Evolutionary conservation across 2,888 invertebrate genomes (phyloP), one percentile per base, ranked within the genome.

Genomic region (Coleophora flavipennella): DNA sequence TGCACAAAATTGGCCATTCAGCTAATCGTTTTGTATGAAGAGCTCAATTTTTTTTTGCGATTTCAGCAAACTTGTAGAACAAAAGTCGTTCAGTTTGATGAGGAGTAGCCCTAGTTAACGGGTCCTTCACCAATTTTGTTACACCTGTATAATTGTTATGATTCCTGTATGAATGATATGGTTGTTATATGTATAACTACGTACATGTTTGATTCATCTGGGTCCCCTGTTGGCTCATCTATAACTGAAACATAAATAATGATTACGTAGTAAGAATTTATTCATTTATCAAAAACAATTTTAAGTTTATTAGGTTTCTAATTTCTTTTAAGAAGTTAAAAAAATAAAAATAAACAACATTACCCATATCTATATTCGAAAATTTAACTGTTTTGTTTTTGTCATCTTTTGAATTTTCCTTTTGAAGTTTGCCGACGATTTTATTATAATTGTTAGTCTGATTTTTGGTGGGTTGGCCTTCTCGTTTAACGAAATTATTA

Each of bases 351-450:
- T 48, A 55, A 53, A 51, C 50, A 45, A 48, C 49, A 62, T 76
- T 78, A 79, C 79, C 78, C 46, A 62, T 55, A 49, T 60, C 54
- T 51, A 53, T 52, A 53, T 57, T 34, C 57, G 64, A 67, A 69
- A 75, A 71, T 60, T 65, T 67, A 55, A 76, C 73, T 67, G 66
- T 71, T 73, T 69, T 70, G 49, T 57, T 55, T 41, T 50, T 59
- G 43, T 63, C 69, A 42, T 67, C 64, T 37, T 43, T 43, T 41
- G 47, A 48, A 46, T 58, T 60, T 49, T 58, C 54, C 37, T 20
- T 20, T 3, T 20, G 20, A 20, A 20, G 20, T 11, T 3, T 8
- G 11, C 13, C 12, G 32, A 11, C 32, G 10, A 12, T 8, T 32
- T 13, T 13, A 32, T 32, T 13, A 32, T 32, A 36, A n/a, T 8